phyloP scores from a whole-genome alignment of 2,113 vertebrate species.

The Alligator mississippiensis region DNA sequence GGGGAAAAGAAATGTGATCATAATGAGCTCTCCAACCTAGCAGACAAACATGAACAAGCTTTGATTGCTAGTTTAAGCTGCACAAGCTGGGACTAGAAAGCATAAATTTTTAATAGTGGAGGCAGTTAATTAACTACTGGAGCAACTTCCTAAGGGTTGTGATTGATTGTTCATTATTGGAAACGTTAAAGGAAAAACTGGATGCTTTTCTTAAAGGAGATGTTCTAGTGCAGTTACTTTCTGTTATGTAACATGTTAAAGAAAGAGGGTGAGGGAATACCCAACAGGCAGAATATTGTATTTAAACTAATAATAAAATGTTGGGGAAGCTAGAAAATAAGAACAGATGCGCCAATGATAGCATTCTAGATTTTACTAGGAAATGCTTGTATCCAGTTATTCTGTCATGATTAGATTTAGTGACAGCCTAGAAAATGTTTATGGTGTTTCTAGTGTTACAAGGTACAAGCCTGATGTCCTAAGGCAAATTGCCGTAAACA shows the following conservation, averaged over 20 bases:
- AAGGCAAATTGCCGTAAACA: background rate
- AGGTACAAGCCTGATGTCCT: background rate
- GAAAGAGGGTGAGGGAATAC: background rate
- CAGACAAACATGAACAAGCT: background rate
- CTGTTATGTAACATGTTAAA: background rate
- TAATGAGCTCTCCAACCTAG: too few relatives aligned
- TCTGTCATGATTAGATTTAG: background rate
- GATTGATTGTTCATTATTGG: too few relatives aligned
- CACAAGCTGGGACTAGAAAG: background rate
- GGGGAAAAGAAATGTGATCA: too few relatives aligned
- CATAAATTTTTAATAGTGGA: background rate
- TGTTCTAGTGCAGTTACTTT: background rate
- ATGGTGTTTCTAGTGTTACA: background rate
- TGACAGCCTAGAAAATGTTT: background rate
- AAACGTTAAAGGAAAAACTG: too few relatives aligned
- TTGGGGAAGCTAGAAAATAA: background rate
- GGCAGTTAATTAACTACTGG: background rate
- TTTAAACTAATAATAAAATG: background rate
- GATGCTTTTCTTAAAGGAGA: background rate
- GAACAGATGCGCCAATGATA: background rate
- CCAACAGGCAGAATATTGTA: background rate
- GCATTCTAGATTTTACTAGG: background rate
- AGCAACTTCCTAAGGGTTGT: fast-evolving
- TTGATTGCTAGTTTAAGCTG: background rate
- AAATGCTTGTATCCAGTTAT: background rate